Conservation (phyloP, 2,797 vertebrate genomes). For the Tauraco hartlaubi region DNA sequence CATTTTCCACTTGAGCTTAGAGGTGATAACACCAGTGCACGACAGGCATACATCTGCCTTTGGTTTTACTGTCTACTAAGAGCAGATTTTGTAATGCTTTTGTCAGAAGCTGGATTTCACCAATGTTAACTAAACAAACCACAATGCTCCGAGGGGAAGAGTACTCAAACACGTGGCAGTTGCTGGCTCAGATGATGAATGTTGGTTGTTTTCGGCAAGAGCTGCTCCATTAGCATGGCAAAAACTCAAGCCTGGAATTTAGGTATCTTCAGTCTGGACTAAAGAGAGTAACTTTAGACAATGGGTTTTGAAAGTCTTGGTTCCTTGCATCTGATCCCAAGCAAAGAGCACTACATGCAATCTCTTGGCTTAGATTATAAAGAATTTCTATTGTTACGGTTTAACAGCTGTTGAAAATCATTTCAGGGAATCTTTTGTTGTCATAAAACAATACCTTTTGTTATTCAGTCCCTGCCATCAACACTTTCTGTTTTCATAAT, state of each 20-base stretch:
- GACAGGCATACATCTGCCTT: not conserved
- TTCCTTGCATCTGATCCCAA: not conserved
- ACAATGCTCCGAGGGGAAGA: not conserved
- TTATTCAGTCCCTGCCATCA: not conserved
- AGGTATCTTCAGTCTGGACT: not conserved
- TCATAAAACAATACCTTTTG: not conserved
- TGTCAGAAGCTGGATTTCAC: not conserved
- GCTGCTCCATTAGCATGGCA: not conserved
- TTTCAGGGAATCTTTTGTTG: not conserved
- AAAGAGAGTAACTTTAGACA: not conserved
- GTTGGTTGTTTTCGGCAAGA: not conserved
- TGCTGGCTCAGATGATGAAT: not conserved
- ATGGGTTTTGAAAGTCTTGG: not conserved
- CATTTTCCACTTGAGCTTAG: not conserved
- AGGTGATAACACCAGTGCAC: not conserved
- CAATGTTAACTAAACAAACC: not conserved
- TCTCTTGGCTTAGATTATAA: not conserved
- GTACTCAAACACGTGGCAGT: not conserved
- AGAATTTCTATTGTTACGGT: not conserved
- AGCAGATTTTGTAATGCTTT: not conserved
- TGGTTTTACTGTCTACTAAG: not conserved
- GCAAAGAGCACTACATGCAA: not conserved
- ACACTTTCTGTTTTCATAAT: not conserved
- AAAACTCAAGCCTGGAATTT: not conserved
- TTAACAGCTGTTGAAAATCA: not conserved